These are phyloP conservation scores for Tamandua tetradactyla DNA, from an alignment of 2,797 vertebrate genomes.

Conservation along the genomic window DNA sequence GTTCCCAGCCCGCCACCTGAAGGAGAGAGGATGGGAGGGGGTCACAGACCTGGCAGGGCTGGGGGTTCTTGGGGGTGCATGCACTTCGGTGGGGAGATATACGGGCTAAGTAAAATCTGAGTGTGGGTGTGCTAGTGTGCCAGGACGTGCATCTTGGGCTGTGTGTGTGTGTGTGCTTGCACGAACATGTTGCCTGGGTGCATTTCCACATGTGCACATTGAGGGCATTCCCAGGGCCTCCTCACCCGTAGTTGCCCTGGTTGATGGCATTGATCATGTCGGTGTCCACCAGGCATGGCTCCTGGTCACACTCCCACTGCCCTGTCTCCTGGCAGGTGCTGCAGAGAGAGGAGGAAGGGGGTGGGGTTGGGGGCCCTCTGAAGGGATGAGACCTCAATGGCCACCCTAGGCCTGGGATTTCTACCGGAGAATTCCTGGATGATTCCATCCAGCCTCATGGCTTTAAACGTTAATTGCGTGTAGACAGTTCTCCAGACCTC, in stretches of 20 bases:
- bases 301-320: conserved; percentile 94
- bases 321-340: conserved; percentile 91
- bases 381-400: background rate
- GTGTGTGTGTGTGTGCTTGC: background rate
- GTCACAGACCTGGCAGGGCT: background rate
- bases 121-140: background rate
- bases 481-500: background rate
- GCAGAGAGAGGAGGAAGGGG: background rate
- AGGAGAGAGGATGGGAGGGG: background rate
- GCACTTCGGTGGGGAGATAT: accelerated
- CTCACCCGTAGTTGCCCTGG: conserved; percentile 92
- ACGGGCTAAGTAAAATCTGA: background rate
- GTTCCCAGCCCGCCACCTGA: conserved; percentile 95
- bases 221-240: background rate
- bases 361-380: background rate
- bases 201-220: background rate
- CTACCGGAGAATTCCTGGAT: background rate
- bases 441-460: background rate
- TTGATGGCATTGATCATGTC: conserved; percentile 92
- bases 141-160: accelerated
- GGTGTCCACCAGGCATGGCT: conserved; percentile 91
- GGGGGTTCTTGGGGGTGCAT: background rate
- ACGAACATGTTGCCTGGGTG: accelerated
- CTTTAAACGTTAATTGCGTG: background rate
- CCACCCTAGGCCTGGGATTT: background rate